phyloP scores from a whole-genome alignment of 2,888 invertebrate genomes.

The Dysmachus trigonus region DNA sequence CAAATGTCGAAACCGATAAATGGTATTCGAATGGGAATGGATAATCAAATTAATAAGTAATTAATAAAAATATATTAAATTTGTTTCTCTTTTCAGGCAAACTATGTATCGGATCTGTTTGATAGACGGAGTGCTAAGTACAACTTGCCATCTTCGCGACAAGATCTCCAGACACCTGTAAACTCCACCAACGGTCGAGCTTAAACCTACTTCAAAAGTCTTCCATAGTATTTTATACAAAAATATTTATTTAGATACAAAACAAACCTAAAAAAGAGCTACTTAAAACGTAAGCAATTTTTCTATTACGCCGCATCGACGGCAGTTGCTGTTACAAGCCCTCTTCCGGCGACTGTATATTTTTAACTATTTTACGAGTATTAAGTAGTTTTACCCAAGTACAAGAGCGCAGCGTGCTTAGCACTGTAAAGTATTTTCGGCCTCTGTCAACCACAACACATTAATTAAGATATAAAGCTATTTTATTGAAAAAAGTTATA shows the following conservation, averaged over 20 bases:
- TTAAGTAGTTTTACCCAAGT: neutral
- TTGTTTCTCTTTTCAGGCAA: slow-evolving; percentile 55
- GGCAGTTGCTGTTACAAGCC: neutral
- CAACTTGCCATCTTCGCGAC: slow-evolving; percentile 56
- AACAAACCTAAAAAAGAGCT: neutral
- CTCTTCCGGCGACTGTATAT: neutral
- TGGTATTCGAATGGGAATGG: too few relatives aligned
- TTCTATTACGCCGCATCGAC: neutral
- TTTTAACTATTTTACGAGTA: slow-evolving; percentile 7
- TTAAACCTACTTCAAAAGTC: slow-evolving; percentile 15
- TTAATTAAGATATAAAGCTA: slow-evolving; percentile 20
- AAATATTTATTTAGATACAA: slow-evolving; percentile 9
- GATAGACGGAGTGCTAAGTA: slow-evolving; percentile 52
- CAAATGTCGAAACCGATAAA: too few relatives aligned
- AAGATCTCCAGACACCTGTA: slow-evolving; percentile 56
- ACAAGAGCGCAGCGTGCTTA: slow-evolving; percentile 10
- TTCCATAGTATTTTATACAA: slow-evolving; percentile 32
- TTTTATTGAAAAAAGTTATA: neutral
- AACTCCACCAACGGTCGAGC: slow-evolving; percentile 52
- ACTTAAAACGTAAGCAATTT: slow-evolving; percentile 5
- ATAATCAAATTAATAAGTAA: neutral
- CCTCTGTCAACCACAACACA: neutral
- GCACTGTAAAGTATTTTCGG: slow-evolving; percentile 22
- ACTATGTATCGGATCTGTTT: slow-evolving; percentile 62
- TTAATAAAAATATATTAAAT: neutral